phyloP scores from a whole-genome alignment of 2,113 vertebrate species.

The Cyrtonyx montezumae region DNA sequence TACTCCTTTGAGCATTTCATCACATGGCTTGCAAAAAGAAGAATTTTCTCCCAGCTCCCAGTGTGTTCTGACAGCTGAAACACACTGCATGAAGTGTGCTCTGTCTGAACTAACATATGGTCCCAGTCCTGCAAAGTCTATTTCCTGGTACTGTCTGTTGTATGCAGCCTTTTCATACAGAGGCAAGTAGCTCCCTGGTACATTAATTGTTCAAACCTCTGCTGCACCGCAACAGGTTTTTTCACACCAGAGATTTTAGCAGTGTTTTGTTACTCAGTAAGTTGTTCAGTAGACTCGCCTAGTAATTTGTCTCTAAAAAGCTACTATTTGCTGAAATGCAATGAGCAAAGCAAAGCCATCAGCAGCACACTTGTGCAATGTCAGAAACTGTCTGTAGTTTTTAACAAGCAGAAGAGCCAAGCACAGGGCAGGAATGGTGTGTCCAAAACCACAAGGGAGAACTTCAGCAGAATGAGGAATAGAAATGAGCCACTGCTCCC shows the following conservation, averaged over 20 bases:
- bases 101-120: not conserved
- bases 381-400: not conserved
- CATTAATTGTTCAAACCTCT: not conserved
- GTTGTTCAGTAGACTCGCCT: not conserved
- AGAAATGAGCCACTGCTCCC: not conserved
- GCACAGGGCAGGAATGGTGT: not conserved
- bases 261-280: not conserved
- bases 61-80: not conserved
- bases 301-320: constrained; percentile 21
- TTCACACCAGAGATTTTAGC: not conserved
- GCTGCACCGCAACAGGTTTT: not conserved
- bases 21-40: not conserved
- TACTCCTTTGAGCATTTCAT: not conserved
- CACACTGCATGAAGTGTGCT: not conserved
- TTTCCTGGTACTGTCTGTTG: not conserved
- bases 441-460: not conserved
- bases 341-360: not conserved
- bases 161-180: not conserved
- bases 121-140: not conserved
- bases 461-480: not conserved
- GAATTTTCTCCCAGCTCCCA: not conserved
- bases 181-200: not conserved
- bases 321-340: not conserved
- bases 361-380: not conserved
- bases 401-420: not conserved